Evolutionary conservation across 2,797 vertebrate species (phyloP).

Genomic region (Microchirus variegatus): DNA sequence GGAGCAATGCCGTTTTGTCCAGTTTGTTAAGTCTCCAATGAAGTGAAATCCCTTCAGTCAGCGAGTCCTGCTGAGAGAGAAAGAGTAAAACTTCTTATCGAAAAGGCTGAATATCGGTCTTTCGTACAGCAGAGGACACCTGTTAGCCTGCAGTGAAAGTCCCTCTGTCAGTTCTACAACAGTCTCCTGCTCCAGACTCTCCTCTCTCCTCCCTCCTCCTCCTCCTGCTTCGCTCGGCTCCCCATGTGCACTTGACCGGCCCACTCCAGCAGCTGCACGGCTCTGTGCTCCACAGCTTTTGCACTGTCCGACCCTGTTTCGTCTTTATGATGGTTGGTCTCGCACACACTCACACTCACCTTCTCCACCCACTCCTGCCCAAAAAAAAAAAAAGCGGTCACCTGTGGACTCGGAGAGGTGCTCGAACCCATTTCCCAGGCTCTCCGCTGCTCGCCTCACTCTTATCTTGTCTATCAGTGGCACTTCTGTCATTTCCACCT

Average conservation of each 20-base stretch:
- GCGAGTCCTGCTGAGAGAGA: constrained; percentile 35
- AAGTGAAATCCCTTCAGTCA: constrained; percentile 29
- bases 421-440: constrained; percentile 63
- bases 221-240: constrained; percentile 57
- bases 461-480: constrained; percentile 61
- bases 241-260: constrained; percentile 73
- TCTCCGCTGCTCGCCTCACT: constrained; percentile 45
- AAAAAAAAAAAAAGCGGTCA: constrained; percentile 59
- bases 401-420: constrained; percentile 61
- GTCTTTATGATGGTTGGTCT: constrained; percentile 55
- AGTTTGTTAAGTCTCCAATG: constrained; percentile 27
- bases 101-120: constrained; percentile 24
- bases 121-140: constrained; percentile 56
- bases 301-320: constrained; percentile 55
- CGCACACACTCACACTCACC: constrained; percentile 35
- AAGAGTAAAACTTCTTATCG: constrained; percentile 27
- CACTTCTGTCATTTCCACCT: constrained; percentile 58
- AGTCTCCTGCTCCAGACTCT: constrained; percentile 6
- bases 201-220: constrained; percentile 33
- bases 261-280: constrained; percentile 65
- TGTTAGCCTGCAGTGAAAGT: constrained; percentile 49
- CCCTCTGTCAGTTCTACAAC: constrained; percentile 49
- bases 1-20: constrained; percentile 19
- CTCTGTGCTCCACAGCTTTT: constrained; percentile 52
- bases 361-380: constrained; percentile 40